Base-by-base conservation (phyloP, 2,888 invertebrate genomes). In the Idaea aversata region DNA sequence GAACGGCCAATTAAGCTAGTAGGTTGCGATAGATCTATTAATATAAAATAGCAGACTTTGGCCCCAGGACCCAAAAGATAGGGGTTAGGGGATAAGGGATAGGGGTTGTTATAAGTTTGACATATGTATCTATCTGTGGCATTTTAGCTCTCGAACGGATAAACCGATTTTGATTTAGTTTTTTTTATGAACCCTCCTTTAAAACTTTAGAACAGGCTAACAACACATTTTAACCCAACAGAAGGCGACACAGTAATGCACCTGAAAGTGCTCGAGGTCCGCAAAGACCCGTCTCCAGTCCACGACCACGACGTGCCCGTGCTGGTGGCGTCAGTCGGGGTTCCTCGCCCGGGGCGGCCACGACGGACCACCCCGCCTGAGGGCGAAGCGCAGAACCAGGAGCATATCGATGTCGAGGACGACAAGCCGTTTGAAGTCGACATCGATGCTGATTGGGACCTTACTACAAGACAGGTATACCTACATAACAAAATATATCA, bases 401-500 rank as follows among this genome's bases (percentile, higher is more conserved):
- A 88, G 62, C 87, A 90, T 10, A 16, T 93, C 2, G 95, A 95
- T 63, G 89, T 94, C 13, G 94, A 95, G 0, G 93, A 94, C 25
- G 95, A 95, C 38, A 94, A 95, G 62, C 92, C 94, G 0, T 86
- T 90, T 57, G 85, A 88, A 71, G 77, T 91, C 0, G 86, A 90
- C 63, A 70, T 86, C 69, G 87, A 87, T 5, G 95, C 96, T 59
- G 96, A 97, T 69, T 98, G 98, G 98, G 99, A 99, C 84, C 94
- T 99, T 47, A 98, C 98, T 0, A 98, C 99, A 0, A 96, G 98
- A 85, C 98, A 98, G 94, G 97, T n/a, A n/a, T n/a, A n/a, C n/a
- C n/a, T n/a, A n/a, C n/a, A n/a, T n/a, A n/a, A n/a, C n/a, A n/a
- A n/a, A n/a, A n/a, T n/a, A n/a, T n/a, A n/a, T n/a, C n/a, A n/a